Evolutionary conservation across 2,888 invertebrate species (phyloP).

Genomic region (Apodemia zela): DNA sequence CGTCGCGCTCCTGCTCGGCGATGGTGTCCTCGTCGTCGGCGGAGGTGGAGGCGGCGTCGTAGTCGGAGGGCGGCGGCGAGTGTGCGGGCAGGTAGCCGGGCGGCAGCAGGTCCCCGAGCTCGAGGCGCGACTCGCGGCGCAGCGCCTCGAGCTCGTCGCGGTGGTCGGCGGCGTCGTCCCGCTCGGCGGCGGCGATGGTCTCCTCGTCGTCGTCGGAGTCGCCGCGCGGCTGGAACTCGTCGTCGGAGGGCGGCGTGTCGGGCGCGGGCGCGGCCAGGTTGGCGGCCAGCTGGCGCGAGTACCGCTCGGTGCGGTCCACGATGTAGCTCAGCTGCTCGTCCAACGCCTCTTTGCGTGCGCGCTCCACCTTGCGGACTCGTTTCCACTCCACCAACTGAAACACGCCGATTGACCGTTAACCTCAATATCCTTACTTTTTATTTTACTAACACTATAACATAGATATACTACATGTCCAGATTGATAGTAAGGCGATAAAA

Average conservation of each 20-base stretch:
- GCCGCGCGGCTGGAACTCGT: constrained; percentile 90
- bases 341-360: constrained; percentile 95
- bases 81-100: constrained; percentile 87
- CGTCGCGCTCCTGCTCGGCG: constrained; percentile 80
- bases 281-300: constrained; percentile 94
- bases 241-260: constrained; percentile 63
- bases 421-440: too few species aligned
- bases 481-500: too few species aligned
- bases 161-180: constrained; percentile 77
- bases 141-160: constrained; percentile 91
- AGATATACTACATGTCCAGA: too few species aligned
- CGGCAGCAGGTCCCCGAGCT: constrained; percentile 93
- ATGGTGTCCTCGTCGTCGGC: constrained; percentile 81
- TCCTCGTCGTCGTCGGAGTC: constrained; percentile 94
- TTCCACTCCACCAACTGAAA: constrained; percentile 93
- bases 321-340: constrained; percentile 98
- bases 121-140: constrained; percentile 93
- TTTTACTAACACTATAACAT: too few species aligned
- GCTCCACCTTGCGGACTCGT: constrained; percentile 94
- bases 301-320: constrained; percentile 98
- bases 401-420: not conserved
- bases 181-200: constrained; percentile 93
- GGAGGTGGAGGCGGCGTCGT: constrained; percentile 84
- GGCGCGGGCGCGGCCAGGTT: constrained; percentile 80
- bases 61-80: constrained; percentile 85